Base-by-base conservation (phyloP, 2,113 vertebrate species). In the Nothoprocta perdicaria region DNA sequence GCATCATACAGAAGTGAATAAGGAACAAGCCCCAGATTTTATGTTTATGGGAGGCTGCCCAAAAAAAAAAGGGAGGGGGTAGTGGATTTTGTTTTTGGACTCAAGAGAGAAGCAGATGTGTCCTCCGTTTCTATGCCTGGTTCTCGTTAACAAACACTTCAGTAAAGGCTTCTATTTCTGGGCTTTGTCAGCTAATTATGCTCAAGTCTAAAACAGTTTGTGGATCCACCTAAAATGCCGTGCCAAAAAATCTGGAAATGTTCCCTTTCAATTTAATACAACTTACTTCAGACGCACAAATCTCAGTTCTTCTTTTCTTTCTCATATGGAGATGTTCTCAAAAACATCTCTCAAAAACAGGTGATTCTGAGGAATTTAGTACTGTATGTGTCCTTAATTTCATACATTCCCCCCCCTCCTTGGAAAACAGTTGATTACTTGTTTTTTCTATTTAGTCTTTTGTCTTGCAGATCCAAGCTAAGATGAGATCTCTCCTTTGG, bases 401-500 rank as follows among this genome's bases (percentile, higher is more conserved):
- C 21, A 78, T 83, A 55, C 5, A 57, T 85, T 86, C 7, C 9
- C 48, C 48, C n/a, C n/a, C n/a, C n/a, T n/a, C n/a, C 22, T 50
- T 2, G 13, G n/a, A 45, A 63, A 62, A 41, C 9, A 18, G 8
- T 43, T 55, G 18, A 57, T 12, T 3, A 38, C 53, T 52, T 67
- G 29, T 45, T 77, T 81, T 52, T 86, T 86, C 46, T 66, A 6
- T 71, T 38, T 46, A 71, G 63, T 77, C 46, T 89, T 94, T 62
- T 85, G 55, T 73, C 33, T 71, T 80, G 67, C 9, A 63, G 19
- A 82, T 84, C 14, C 50, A 52, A 45, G 41, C 74, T 92, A 35
- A 16, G 35, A 43, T 89, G 81, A 86, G 88, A 89, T 57, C 16
- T 55, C 19, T 90, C 86, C 63, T 43, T 94, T 92, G 92, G 55